These are phyloP conservation scores for Oryctolagus cuniculus DNA, from an alignment of 2,113 vertebrate genomes.

Conservation along the genomic window DNA sequence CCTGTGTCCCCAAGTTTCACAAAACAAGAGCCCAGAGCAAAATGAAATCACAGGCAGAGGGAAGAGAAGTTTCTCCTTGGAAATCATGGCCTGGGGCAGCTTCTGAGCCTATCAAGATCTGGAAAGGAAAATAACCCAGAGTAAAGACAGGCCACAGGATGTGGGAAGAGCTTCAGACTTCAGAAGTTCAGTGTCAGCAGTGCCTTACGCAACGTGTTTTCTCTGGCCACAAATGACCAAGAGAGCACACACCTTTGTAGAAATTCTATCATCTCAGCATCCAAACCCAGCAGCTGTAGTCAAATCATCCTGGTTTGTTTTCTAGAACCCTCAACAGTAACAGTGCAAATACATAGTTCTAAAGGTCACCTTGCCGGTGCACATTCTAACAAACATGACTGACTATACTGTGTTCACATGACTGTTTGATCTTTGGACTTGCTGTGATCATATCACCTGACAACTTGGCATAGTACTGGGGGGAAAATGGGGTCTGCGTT, in stretches of 20 bases:
- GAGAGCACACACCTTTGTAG: neutral
- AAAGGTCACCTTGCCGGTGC: neutral
- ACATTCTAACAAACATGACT: neutral
- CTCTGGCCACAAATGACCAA: neutral
- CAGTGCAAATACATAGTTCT: neutral
- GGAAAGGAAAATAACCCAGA: conserved; percentile 6
- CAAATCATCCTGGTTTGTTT: neutral
- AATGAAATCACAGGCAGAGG: conserved; percentile 4
- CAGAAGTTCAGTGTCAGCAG: neutral
- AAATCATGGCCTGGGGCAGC: conserved; percentile 45
- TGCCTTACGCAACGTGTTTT: neutral
- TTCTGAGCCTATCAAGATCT: conserved; percentile 61
- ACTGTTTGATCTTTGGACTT: neutral
- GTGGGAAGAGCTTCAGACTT: neutral
- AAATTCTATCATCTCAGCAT: neutral
- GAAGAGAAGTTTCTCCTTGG: conserved; percentile 54
- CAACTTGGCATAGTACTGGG: neutral
- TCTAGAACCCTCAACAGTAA: neutral
- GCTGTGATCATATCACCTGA: neutral
- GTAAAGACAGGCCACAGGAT: neutral
- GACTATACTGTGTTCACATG: neutral
- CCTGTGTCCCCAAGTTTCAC: neutral
- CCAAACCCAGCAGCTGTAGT: neutral
- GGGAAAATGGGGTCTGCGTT: neutral
- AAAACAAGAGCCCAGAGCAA: neutral